Evolutionary conservation across 1,140 invertebrate species (phyloP).

Genomic region (Paraescarpia echinospica): DNA sequence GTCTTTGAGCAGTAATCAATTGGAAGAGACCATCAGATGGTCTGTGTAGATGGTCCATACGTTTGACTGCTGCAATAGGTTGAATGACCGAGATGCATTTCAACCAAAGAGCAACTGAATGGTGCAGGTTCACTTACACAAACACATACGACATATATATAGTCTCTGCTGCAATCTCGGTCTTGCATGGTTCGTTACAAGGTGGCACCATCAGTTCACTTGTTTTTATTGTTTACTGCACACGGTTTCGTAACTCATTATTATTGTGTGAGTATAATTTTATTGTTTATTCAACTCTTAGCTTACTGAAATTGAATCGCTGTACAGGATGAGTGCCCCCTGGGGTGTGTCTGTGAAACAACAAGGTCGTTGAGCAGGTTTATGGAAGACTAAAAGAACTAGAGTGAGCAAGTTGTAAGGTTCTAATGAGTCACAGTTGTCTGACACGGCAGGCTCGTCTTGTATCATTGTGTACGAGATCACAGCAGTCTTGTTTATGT

Average conservation of each 20-base stretch:
- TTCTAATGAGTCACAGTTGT: not conserved
- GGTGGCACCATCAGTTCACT: no score
- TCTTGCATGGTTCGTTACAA: no score
- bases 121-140: not conserved
- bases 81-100: not conserved
- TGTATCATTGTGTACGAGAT: not conserved
- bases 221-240: no score
- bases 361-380: not conserved
- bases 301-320: no score
- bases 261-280: no score
- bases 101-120: not conserved
- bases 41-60: not conserved
- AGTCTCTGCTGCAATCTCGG: no score
- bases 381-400: not conserved
- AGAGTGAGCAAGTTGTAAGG: not conserved
- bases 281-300: no score
- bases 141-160: not conserved
- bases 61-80: not conserved
- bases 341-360: not conserved
- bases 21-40: not conserved
- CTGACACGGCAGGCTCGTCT: no score
- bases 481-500: no score
- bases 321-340: not conserved
- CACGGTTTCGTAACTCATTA: no score
- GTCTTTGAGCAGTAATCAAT: not conserved